Evolutionary conservation across 2,113 vertebrate genomes (phyloP).

Genomic region (Cacatua alba): DNA sequence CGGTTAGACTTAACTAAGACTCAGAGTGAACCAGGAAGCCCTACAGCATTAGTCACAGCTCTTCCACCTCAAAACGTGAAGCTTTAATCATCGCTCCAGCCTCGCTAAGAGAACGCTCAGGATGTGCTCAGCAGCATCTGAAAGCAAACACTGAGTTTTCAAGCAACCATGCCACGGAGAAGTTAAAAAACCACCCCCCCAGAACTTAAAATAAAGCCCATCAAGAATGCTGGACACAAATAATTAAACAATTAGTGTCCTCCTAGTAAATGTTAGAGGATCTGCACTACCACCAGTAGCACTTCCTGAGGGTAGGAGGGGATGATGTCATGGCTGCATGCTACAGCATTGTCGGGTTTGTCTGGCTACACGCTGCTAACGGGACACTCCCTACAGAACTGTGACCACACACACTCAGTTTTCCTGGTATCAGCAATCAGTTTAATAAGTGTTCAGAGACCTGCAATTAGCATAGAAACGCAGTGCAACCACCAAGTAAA

Average conservation of each 20-base stretch:
- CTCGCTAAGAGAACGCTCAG: background rate
- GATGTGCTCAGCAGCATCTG: background rate
- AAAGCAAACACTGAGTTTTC: background rate
- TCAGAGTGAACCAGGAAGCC: background rate
- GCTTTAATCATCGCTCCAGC: background rate
- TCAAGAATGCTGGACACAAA: background rate
- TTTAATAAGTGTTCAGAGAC: slow-evolving; percentile 59
- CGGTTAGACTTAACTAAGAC: background rate
- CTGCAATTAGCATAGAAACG: slow-evolving; percentile 62
- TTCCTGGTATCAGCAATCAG: slow-evolving; percentile 62
- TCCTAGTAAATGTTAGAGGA: slow-evolving; percentile 40
- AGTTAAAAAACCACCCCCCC: background rate
- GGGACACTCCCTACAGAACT: slow-evolving; percentile 64
- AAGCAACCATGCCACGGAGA: background rate
- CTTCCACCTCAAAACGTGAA: background rate
- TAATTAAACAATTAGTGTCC: background rate
- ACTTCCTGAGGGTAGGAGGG: slow-evolving; percentile 69
- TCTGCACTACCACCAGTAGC: slow-evolving; percentile 50
- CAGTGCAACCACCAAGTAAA: slow-evolving; percentile 10
- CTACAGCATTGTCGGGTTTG: slow-evolving; percentile 56
- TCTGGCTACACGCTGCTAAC: slow-evolving; percentile 60
- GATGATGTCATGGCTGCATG: slow-evolving; percentile 67
- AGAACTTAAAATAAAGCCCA: background rate
- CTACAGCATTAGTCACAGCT: background rate
- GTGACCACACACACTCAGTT: slow-evolving; percentile 61